A percentile compares a stretch with the other conserved stretches of the same genome.
These are phyloP conservation scores for Miniopterus natalensis DNA, from an alignment of 2,113 vertebrate species.

Conservation along the genomic window DNA sequence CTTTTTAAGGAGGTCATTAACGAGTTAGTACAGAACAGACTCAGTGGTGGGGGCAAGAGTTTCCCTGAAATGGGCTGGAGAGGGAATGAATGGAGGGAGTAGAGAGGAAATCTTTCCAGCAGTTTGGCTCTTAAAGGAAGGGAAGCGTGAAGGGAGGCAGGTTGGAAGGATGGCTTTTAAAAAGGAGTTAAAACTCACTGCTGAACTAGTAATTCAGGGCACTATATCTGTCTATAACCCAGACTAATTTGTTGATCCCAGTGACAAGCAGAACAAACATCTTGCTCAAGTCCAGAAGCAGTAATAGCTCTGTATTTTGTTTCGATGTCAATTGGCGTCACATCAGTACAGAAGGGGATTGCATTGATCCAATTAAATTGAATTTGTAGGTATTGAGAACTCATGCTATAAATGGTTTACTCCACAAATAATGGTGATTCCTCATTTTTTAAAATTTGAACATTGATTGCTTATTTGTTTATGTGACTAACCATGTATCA, in stretches of 20 bases:
- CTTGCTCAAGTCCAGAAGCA: slow-evolving; percentile 21
- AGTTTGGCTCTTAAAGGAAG: not conserved
- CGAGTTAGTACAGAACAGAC: not conserved
- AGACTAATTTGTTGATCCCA: not conserved
- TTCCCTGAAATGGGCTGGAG: not conserved
- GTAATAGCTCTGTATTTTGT: slow-evolving; percentile 26
- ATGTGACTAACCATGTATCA: slow-evolving; percentile 1
- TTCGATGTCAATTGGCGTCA: not conserved
- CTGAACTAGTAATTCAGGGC: slow-evolving; percentile 1
- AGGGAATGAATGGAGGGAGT: not conserved
- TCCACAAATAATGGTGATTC: slow-evolving; percentile 3
- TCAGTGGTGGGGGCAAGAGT: not conserved
- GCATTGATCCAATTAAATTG: slow-evolving; percentile 14
- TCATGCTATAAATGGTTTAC: not conserved
- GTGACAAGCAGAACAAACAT: slow-evolving; percentile 34
- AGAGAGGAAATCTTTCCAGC: slow-evolving; percentile 17
- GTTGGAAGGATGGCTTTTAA: not conserved
- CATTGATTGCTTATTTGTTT: slow-evolving; percentile 44
- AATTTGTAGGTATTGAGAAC: not conserved
- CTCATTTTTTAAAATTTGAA: not conserved
- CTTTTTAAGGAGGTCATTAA: not conserved
- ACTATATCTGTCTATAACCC: not conserved
- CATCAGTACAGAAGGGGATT: slow-evolving; percentile 22
- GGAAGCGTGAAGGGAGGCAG: not conserved
- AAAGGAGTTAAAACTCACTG: slow-evolving; percentile 15